Evolutionary conservation across 2,797 vertebrate genomes (phyloP), one percentile per base, ranked within the genome.

Genomic region (Phrynocephalus guinanensis): DNA sequence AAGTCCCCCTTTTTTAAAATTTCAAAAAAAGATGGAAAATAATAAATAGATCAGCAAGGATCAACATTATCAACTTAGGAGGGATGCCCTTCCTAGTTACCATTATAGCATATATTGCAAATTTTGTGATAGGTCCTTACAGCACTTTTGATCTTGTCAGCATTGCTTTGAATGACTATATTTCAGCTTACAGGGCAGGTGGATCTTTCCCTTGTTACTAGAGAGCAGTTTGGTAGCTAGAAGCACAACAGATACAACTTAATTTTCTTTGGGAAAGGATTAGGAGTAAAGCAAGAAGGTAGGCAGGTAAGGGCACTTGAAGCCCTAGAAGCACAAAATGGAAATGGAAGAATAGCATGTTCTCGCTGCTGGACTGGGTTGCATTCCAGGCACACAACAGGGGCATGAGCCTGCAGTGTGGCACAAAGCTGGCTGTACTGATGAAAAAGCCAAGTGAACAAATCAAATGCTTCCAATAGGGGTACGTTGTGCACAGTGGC

Each of bases 11-110:
- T 89, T 88, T 92, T 75, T 68, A 68, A 87, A 87, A 70, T 6
- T 91, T 87, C 83, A 95, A 94, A 89, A 94, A 92, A 90, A 82
- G 91, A 95, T 93, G 94, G 93, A 93, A 92, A 93, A 92, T 60
- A 76, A 20, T 75, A 6, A 84, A 93, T 91, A 90, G 93, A 92
- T 93, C 94, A 93, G 93, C 94, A 92, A 94, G 87, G 87, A 88
- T 95, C 92, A 86, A 81, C 83, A 81, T 92, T 89, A 87, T 92
- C 90, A 90, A 90, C 50, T 79, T 92, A 8, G 33, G 89, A 82
- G 91, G 91, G 28, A 94, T 95, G 95, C 93, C 30, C 92, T 94
- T 91, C 93, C 90, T 93, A 91, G 91, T 89, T 90, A 92, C 90
- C 92, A 91, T 93, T 60, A 87, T 86, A 93, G 91, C 95, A 95